These are phyloP conservation scores for Brachypterus glaber DNA, from an alignment of 2,888 invertebrate genomes.

Conservation along the genomic window DNA sequence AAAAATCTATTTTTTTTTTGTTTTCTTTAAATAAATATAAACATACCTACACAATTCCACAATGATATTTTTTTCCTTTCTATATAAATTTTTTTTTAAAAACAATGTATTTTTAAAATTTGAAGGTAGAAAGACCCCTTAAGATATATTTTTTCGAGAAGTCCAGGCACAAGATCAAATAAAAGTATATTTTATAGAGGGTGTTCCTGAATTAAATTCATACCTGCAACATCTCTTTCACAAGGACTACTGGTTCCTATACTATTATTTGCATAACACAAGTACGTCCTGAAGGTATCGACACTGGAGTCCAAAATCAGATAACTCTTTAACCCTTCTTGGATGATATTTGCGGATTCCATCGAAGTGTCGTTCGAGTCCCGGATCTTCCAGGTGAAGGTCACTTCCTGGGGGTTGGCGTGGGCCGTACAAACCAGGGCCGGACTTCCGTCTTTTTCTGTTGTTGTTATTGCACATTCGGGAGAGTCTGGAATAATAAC, in stretches of 20 bases:
- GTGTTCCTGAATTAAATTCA: no score
- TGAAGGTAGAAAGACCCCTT: no score
- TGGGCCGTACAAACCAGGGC: constrained; percentile 70
- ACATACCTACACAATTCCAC: no score
- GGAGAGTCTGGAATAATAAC: constrained; percentile 58
- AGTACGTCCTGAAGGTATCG: constrained; percentile 65
- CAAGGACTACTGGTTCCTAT: constrained; percentile 59
- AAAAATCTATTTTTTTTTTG: no score
- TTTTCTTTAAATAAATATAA: no score
- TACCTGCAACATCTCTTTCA: constrained; percentile 60
- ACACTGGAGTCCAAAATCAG: constrained; percentile 53
- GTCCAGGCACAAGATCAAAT: no score
- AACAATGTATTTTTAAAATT: no score
- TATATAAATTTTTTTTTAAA: no score
- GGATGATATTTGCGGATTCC: constrained; percentile 49
- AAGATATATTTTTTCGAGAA: no score
- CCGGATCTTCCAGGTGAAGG: constrained; percentile 76
- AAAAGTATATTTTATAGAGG: no score
- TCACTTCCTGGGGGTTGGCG: constrained; percentile 70
- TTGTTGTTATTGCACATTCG: constrained; percentile 69
- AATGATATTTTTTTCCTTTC: no score
- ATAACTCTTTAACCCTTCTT: constrained; percentile 48
- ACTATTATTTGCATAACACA: constrained; percentile 76
- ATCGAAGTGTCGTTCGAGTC: constrained; percentile 73
- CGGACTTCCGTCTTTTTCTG: constrained; percentile 59